Conservation (phyloP, 2,888 invertebrate genomes). For the Melipona beecheii region DNA sequence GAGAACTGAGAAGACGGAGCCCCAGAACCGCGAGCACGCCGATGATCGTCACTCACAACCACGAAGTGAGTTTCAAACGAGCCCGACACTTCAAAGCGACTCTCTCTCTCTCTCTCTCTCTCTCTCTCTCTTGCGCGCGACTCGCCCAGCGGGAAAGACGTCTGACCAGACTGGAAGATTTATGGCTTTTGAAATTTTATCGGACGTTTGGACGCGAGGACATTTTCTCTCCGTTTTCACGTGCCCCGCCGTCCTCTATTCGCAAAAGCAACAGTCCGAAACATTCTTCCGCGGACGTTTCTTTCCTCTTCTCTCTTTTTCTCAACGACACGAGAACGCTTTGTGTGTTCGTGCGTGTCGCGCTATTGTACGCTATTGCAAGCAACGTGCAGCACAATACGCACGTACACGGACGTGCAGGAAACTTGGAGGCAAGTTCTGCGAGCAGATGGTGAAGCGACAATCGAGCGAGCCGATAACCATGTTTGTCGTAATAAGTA, state of each 20-base stretch:
- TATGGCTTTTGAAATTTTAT: constrained; percentile 56
- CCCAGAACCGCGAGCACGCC: constrained; percentile 22
- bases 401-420: too few relatives aligned
- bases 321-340: too few relatives aligned
- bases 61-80: not conserved
- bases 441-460: too few relatives aligned
- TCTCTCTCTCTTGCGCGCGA: not conserved
- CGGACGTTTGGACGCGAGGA: constrained; percentile 45
- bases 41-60: constrained; percentile 51
- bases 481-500: too few relatives aligned
- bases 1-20: constrained; percentile 13
- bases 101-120: constrained; percentile 26
- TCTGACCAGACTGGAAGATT: constrained; percentile 53
- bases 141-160: constrained; percentile 19
- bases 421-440: too few relatives aligned
- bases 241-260: constrained; percentile 14
- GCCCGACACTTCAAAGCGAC: constrained; percentile 58
- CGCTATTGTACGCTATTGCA: too few relatives aligned
- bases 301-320: too few relatives aligned
- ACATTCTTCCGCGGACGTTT: not conserved
- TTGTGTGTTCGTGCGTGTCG: too few relatives aligned
- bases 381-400: too few relatives aligned
- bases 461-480: too few relatives aligned
- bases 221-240: not conserved
- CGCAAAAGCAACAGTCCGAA: not conserved